Percentiles rank a stretch among this genome's conserved stretches.
These are phyloP conservation scores for Ischnus inquisitorius DNA, from an alignment of 2,888 invertebrate species.

Conservation along the genomic window DNA sequence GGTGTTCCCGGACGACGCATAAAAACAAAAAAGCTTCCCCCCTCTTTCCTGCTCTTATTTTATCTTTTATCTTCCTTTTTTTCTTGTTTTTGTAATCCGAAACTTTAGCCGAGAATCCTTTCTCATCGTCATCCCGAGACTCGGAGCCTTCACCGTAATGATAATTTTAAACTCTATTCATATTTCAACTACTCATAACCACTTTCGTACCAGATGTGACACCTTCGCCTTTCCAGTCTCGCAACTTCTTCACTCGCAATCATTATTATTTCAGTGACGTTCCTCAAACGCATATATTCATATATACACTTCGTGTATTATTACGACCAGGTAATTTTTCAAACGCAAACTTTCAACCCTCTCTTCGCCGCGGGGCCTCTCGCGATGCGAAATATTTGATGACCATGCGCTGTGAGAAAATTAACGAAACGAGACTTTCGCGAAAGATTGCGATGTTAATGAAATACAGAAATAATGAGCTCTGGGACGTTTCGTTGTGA, in stretches of 20 bases:
- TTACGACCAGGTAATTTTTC: constrained; percentile 4
- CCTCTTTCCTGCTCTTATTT: constrained; percentile 31
- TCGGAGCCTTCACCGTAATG: constrained; percentile 73
- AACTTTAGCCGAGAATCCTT: constrained; percentile 56
- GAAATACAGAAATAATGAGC: constrained; percentile 46
- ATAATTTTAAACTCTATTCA: constrained; percentile 84
- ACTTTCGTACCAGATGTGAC: constrained; percentile 69
- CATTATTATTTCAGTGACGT: constrained; percentile 18
- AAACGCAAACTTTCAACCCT: constrained; percentile 21
- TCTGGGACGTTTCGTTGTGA: neutral
- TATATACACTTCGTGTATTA: constrained; percentile 25
- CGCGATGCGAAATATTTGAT: constrained; percentile 32
- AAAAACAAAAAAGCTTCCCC: constrained; percentile 36
- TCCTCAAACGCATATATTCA: constrained; percentile 8
- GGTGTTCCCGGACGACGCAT: constrained; percentile 61
- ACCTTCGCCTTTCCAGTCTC: constrained; percentile 46
- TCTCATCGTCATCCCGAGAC: constrained; percentile 61
- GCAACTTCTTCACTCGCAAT: constrained; percentile 68
- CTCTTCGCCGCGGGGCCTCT: neutral
- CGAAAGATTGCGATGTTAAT: constrained; percentile 3
- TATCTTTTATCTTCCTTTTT: too few relatives aligned
- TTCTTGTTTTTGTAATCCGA: constrained; percentile 20
- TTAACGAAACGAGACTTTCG: constrained; percentile 12
- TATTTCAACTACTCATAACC: constrained; percentile 84
- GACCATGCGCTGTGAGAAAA: constrained; percentile 4